Evolutionary conservation across 1,140 invertebrate genomes (phyloP).

Genomic region (Drosophila elegans): DNA sequence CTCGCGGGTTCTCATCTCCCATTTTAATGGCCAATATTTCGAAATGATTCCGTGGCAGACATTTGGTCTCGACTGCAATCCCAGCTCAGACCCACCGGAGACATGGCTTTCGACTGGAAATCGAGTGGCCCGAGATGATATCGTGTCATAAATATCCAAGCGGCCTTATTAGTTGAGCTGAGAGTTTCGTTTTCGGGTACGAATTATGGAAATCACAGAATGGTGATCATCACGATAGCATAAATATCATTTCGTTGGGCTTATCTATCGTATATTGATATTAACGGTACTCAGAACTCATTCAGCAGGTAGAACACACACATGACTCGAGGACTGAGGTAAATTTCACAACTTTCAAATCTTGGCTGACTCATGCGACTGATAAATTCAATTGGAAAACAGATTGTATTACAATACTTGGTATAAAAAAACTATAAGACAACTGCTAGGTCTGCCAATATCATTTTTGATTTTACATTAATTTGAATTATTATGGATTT

Average conservation of each 20-base stretch:
- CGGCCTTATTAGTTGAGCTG: slow-evolving; percentile 54
- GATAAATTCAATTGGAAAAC: too few relatives aligned
- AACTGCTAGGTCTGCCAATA: too few relatives aligned
- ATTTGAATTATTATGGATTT: too few relatives aligned
- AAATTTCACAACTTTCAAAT: not conserved
- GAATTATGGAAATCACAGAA: slow-evolving; percentile 40
- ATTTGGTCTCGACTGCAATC: slow-evolving; percentile 64
- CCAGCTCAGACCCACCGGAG: slow-evolving; percentile 54
- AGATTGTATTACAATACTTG: too few relatives aligned
- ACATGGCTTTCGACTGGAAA: slow-evolving; percentile 15
- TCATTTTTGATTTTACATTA: too few relatives aligned
- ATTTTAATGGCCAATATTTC: slow-evolving; percentile 59
- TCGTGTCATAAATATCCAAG: slow-evolving; percentile 77
- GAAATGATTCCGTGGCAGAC: slow-evolving; percentile 59
- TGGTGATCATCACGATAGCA: slow-evolving; percentile 26
- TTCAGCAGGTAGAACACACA: slow-evolving; percentile 35
- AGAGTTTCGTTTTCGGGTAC: slow-evolving; percentile 20
- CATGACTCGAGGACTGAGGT: not conserved
- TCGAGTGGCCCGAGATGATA: slow-evolving; percentile 69
- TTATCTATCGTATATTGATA: slow-evolving; percentile 34
- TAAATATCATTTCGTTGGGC: slow-evolving; percentile 7
- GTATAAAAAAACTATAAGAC: too few relatives aligned
- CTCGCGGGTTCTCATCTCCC: slow-evolving; percentile 19
- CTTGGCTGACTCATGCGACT: slow-evolving; percentile 9
- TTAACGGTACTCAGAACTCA: slow-evolving; percentile 37